Percentiles rank a stretch among this genome's conserved stretches.
These are phyloP conservation scores for Drosophila suboccidentalis DNA, from an alignment of 2,888 invertebrate genomes.

Conservation along the genomic window DNA sequence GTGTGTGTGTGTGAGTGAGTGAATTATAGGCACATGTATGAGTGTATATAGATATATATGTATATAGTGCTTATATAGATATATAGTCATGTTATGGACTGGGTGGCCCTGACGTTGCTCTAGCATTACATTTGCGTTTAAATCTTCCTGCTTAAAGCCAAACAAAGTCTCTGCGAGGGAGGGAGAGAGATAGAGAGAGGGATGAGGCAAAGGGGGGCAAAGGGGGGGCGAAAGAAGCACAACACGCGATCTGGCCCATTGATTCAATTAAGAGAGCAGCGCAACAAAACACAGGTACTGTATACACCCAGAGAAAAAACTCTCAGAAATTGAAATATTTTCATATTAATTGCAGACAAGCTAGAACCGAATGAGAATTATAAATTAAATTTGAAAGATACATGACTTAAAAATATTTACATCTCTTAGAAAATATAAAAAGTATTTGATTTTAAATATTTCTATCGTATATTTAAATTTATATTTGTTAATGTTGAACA, in stretches of 20 bases:
- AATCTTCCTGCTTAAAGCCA: slow-evolving; percentile 83
- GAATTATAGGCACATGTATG: slow-evolving; percentile 55
- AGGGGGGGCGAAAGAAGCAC: slow-evolving; percentile 34
- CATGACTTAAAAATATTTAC: no score
- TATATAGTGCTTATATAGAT: slow-evolving; percentile 18
- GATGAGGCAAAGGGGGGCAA: no score
- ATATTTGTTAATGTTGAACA: no score
- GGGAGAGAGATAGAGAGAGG: not conserved
- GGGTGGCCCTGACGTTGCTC: slow-evolving; percentile 61
- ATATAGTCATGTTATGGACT: slow-evolving; percentile 38
- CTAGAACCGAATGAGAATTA: no score
- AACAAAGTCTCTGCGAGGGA: slow-evolving; percentile 63
- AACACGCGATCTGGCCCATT: slow-evolving; percentile 70
- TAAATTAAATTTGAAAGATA: no score
- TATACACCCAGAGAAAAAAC: not conserved
- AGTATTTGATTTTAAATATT: no score
- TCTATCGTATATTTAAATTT: no score
- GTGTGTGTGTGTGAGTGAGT: slow-evolving; percentile 32
- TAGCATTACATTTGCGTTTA: slow-evolving; percentile 77
- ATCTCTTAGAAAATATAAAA: no score
- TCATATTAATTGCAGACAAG: no score
- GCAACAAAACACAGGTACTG: slow-evolving; percentile 22
- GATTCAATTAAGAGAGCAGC: slow-evolving; percentile 70
- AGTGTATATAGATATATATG: slow-evolving; percentile 3
- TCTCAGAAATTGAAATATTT: no score